phyloP scores from a whole-genome alignment of 2,113 vertebrate genomes.

The Sylvietta virens region DNA sequence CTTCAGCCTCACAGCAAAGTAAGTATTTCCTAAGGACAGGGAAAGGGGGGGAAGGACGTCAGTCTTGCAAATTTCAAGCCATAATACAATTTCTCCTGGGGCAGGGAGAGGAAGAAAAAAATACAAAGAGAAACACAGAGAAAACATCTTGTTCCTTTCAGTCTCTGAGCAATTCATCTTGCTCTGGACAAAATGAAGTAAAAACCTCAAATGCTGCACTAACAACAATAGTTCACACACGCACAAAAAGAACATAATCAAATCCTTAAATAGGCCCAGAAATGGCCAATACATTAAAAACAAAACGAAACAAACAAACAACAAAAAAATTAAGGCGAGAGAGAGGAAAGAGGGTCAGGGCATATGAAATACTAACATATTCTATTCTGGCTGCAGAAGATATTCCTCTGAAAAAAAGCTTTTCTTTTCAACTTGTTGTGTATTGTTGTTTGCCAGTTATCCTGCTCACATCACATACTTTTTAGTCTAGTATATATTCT shows the following conservation, averaged over 20 bases:
- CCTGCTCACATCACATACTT: not conserved
- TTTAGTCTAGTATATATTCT: not conserved
- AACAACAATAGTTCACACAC: not conserved
- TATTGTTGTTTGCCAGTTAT: not conserved
- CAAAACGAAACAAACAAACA: not conserved
- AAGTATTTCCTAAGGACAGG: not conserved
- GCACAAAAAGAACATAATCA: not conserved
- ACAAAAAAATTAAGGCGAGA: not conserved
- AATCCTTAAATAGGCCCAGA: not conserved
- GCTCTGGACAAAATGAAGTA: not conserved
- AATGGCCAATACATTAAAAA: not conserved
- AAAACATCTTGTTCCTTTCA: constrained; percentile 1
- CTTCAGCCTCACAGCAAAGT: not conserved
- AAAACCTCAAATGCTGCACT: not conserved
- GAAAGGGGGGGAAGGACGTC: not conserved
- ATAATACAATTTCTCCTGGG: not conserved
- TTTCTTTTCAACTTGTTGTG: not conserved
- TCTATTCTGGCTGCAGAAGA: not conserved
- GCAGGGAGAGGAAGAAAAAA: not conserved
- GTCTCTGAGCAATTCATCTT: not conserved
- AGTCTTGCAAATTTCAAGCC: not conserved
- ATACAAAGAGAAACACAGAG: not conserved
- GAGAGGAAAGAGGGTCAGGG: not conserved
- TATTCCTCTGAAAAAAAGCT: not conserved
- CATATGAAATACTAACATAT: not conserved